These are phyloP conservation scores for Bovichtus variegatus DNA, from an alignment of 2,797 vertebrate genomes.

Conservation along the genomic window DNA sequence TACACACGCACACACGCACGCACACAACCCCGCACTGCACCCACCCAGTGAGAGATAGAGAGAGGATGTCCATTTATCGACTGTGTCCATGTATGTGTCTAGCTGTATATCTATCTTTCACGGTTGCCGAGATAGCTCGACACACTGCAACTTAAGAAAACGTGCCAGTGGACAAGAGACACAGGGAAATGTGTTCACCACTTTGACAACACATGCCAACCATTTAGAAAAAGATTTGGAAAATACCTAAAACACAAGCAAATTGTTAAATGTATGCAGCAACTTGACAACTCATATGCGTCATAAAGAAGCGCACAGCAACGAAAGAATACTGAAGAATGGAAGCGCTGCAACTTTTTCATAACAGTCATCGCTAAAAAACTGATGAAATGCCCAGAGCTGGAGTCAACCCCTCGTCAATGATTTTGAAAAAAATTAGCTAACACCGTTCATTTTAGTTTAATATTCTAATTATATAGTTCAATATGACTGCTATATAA, in stretches of 20 bases:
- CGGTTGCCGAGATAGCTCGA: background rate
- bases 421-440: background rate
- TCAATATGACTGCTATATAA: background rate
- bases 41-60: conserved; percentile 25
- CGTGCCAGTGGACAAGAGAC: background rate
- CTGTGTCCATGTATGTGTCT: conserved; percentile 24
- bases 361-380: background rate
- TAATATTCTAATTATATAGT: background rate
- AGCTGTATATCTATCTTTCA: conserved; percentile 14
- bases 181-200: background rate
- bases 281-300: background rate
- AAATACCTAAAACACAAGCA: background rate
- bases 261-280: background rate
- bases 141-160: background rate
- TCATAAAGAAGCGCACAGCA: background rate
- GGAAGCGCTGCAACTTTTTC: background rate
- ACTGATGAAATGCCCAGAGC: background rate
- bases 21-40: conserved; percentile 12
- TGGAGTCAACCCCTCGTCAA: background rate
- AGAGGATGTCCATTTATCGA: conserved; percentile 40
- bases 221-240: background rate
- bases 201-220: background rate
- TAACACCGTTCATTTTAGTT: background rate
- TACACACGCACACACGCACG: conserved; percentile 35
- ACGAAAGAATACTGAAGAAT: background rate